These are phyloP conservation scores for Unio delphinus DNA, from an alignment of 2,888 invertebrate genomes.

Conservation along the genomic window DNA sequence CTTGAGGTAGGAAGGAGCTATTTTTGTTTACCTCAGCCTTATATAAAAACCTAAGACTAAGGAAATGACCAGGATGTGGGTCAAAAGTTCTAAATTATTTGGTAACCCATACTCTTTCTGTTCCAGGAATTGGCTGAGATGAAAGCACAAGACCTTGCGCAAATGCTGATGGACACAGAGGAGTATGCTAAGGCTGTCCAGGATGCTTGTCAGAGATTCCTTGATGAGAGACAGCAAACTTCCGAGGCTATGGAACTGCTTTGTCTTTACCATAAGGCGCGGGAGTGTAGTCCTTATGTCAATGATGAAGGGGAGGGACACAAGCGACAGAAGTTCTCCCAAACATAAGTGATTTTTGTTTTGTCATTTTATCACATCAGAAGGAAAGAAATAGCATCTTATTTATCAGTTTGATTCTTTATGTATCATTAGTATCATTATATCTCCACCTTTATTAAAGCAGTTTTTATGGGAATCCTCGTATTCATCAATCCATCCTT, in stretches of 20 bases:
- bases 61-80: too few relatives aligned
- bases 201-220: slow-evolving; percentile 60
- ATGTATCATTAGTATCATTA: too few relatives aligned
- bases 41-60: too few relatives aligned
- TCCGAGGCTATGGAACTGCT: slow-evolving; percentile 57
- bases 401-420: too few relatives aligned
- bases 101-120: slow-evolving; percentile 1
- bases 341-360: slow-evolving; percentile 14
- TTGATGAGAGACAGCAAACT: slow-evolving; percentile 57
- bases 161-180: slow-evolving; percentile 49
- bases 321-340: slow-evolving; percentile 37
- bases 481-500: too few relatives aligned
- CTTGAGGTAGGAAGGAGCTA: too few relatives aligned
- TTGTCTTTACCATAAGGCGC: slow-evolving; percentile 54
- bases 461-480: too few relatives aligned
- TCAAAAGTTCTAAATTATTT: too few relatives aligned
- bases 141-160: slow-evolving; percentile 34
- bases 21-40: too few relatives aligned
- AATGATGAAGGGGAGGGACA: slow-evolving; percentile 24
- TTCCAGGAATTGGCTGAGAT: slow-evolving; percentile 51
- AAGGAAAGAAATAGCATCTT: too few relatives aligned
- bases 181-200: slow-evolving; percentile 54
- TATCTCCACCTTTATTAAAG: too few relatives aligned
- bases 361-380: too few relatives aligned
- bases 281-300: slow-evolving; percentile 51